A percentile compares a stretch with the other conserved stretches of the same genome.
These are phyloP conservation scores for Gorilla gorilla DNA, from an alignment of 2,113 vertebrate genomes.

Conservation along the genomic window DNA sequence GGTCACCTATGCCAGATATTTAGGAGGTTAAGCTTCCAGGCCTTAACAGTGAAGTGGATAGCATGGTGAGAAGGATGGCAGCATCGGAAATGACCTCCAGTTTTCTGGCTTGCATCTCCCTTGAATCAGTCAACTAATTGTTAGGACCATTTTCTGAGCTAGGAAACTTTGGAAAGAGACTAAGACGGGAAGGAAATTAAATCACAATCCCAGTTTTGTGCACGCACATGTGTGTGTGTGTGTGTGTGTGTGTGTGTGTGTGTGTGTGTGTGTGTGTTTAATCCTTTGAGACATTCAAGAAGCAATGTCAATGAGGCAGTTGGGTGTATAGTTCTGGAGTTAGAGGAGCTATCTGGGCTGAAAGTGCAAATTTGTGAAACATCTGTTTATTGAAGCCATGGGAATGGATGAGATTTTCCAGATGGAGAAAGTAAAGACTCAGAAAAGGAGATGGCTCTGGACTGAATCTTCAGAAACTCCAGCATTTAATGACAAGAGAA, in stretches of 20 bases:
- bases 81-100: neutral
- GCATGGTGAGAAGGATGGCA: neutral
- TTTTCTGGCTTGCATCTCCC: neutral
- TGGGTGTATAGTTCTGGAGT: neutral
- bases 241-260: too few species aligned
- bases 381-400: neutral
- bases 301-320: neutral
- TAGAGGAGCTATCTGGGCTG: neutral
- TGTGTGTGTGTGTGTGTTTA: neutral
- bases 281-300: constrained; percentile 12
- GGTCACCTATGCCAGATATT: neutral
- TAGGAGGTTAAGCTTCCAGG: neutral
- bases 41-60: neutral
- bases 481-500: neutral
- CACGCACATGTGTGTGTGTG: neutral
- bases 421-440: neutral
- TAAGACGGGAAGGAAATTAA: neutral
- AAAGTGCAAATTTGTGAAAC: constrained; percentile 13
- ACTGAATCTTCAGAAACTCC: neutral
- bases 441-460: neutral
- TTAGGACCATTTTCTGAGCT: neutral
- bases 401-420: neutral
- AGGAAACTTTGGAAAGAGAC: neutral
- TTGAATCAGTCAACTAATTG: neutral
- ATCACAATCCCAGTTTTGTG: neutral